Base-by-base conservation (phyloP, 2,797 vertebrate genomes). In the Schizopygopsis pylzovi region DNA sequence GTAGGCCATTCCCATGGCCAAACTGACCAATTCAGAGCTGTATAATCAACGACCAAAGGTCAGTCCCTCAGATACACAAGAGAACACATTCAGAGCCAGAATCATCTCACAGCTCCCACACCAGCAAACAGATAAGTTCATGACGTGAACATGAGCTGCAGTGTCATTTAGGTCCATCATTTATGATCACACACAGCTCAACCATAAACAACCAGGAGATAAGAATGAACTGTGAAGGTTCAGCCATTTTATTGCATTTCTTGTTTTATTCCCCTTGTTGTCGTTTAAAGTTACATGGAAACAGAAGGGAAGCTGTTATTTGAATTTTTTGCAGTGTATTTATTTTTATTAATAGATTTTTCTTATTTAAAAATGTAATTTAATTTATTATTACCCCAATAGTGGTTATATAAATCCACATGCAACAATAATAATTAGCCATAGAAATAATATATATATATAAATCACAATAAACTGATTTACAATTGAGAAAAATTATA, bases 171-270 rank as follows among this genome's bases (percentile, higher is more conserved):
- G 70, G 4, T 20, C 43, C 33, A 77, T 76, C 25, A 75, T 67
- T 85, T 61, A 70, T 78, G 75, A 79, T 4, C 65, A 37, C 49
- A 78, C 52, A 68, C 37, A 70, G 16, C 59, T 77, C 43, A 83
- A 15, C 6, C 33, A 77, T 54, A 78, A 84, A 78, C 22, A 54
- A 70, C n/a, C 16, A 22, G 63, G 7, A 79, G 75, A 79, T 76
- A 76, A 61, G 52, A 54, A 22, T 33, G 49, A 72, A 45, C 16
- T 1, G 6, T 9, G 16, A 41, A 56, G 54, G 39, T 59, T 41
- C 5, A 12, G 18, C 25, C 59, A 52, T 75, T 75, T 52, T 33
- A 37, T 75, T 33, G 9, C 1, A 8, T 75, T 33, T 47, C 41
- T 18, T 33, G 9, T 25, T 78, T 78, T n/a, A 41, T 56, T 59